Base-by-base conservation (phyloP, 2,797 vertebrate species). In the Oryzias sinensis region DNA sequence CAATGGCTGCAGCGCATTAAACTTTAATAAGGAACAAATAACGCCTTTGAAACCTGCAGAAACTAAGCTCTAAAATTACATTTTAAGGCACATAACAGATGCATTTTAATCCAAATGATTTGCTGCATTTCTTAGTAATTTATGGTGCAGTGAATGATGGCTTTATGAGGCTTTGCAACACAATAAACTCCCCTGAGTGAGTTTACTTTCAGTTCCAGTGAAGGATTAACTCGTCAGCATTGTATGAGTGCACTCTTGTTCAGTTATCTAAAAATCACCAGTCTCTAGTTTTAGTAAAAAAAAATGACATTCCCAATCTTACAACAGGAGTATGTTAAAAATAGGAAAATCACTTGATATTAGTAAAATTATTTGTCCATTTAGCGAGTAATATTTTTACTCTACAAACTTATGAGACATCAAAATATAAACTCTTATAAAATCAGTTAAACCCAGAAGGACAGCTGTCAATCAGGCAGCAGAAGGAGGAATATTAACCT, bases 1-100 rank as follows among this genome's bases (percentile, higher is more conserved):
- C 65, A 53, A 56, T 67, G 60, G 58, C 57, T 72, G 65, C 46
- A 59, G 64, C 62, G 50, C 45, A 53, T 71, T 62, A 65, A 50
- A 66, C 49, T 52, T 74, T 67, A 45, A 67, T 13, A 18, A 69
- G 60, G 16, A 52, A 59, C 49, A 68, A 70, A 70, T 58, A 42
- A 41, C 27, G 49, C 40, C 41, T 27, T 6, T 71, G 58, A 42
- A 81, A 52, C 24, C 24, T 14, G 49, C 25, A 40, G 43, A 65
- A 59, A 14, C 37, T 45, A 43, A 59, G 60, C 44, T 27, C 14
- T 45, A 33, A 46, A 59, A 63, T 70, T 48, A 56, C 37, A 68
- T 68, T 71, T 37, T 61, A 44, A 66, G 43, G 44, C 37, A 55
- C 45, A 53, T 51, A 57, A 40, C 59, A 66, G 64, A 61, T 53